Base-by-base conservation (phyloP, 1,140 invertebrate genomes). In the Aleiodes sp. region DNA sequence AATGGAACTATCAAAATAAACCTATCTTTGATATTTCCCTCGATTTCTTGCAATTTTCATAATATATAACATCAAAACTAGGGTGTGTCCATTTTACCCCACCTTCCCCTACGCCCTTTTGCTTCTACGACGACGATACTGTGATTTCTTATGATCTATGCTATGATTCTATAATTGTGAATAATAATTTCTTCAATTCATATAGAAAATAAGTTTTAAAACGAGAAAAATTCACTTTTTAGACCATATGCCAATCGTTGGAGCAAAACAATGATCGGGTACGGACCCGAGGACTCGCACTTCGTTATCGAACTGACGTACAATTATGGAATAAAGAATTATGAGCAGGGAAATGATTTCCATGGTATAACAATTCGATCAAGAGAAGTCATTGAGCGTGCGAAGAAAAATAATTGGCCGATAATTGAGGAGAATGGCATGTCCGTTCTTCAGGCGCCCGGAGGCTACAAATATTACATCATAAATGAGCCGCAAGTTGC, bases 211-310 rank as follows among this genome's bases (percentile, higher is more conserved):
- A n/a, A n/a, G n/a, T n/a, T n/a, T n/a, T n/a, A n/a, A n/a, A n/a
- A n/a, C n/a, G n/a, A n/a, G n/a, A n/a, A n/a, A n/a, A n/a, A n/a
- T n/a, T n/a, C n/a, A n/a, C n/a, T n/a, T 64, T 71, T 59, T 78
- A 96, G 96, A 39, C 96, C 96, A 14, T 99, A 98, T 87, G 94
- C 95, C 80, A 97, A 97, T 74, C 92, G 94, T 74, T 99, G 98
- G 98, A 98, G 96, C 79, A 99, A 99, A 87, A 99, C 98, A 0
- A 99, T 99, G 98, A 90, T 99, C 56, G 98, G 98, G 9, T 99
- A 98, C 89, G 98, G 98, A 0, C 91, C 94, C 7, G 98, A 99
- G 87, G 94, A 97, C 77, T 89, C 90, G 60, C 94, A 99, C 85
- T 99, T 99, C 90, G 97, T 98, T 3, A 88, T 98, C 31, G 98